Percentiles rank a stretch among this genome's conserved stretches.
These are phyloP conservation scores for Hepsetus odoe DNA, from an alignment of 2,113 vertebrate species.

Conservation along the genomic window DNA sequence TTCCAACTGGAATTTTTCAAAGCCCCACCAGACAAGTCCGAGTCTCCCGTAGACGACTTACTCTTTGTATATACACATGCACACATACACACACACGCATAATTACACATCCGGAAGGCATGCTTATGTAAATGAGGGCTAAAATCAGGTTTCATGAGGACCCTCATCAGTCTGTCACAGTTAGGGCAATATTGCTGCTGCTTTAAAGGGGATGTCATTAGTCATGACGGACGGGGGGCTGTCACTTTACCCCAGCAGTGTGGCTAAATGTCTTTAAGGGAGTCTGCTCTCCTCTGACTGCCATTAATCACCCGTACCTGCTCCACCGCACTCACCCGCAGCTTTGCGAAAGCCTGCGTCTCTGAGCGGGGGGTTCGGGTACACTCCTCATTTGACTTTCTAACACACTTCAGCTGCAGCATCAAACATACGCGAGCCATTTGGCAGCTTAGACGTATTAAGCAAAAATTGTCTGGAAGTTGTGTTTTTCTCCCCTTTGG, in stretches of 20 bases:
- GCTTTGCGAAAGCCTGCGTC: slow-evolving; percentile 70
- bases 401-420: background rate
- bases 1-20: background rate
- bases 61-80: slow-evolving; percentile 36
- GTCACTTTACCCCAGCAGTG: slow-evolving; percentile 78
- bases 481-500: background rate
- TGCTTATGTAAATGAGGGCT: slow-evolving; percentile 50
- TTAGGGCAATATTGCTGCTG: slow-evolving; percentile 72
- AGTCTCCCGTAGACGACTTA: slow-evolving; percentile 21
- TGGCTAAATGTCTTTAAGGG: slow-evolving; percentile 72
- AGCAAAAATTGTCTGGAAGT: slow-evolving; percentile 1
- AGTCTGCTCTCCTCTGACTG: slow-evolving; percentile 61
- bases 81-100: slow-evolving; percentile 23
- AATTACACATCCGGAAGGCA: slow-evolving; percentile 56
- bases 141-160: slow-evolving; percentile 52
- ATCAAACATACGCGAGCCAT: background rate
- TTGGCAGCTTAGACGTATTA: slow-evolving; percentile 20
- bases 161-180: slow-evolving; percentile 70
- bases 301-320: slow-evolving; percentile 77
- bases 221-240: slow-evolving; percentile 76
- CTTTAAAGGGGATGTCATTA: slow-evolving; percentile 76
- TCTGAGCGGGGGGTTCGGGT: slow-evolving; percentile 65
- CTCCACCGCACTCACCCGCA: slow-evolving; percentile 63
- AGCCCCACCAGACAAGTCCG: background rate
- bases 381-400: slow-evolving; percentile 69